Conservation (phyloP, 2,888 invertebrate genomes). For the Clivina fossor region DNA sequence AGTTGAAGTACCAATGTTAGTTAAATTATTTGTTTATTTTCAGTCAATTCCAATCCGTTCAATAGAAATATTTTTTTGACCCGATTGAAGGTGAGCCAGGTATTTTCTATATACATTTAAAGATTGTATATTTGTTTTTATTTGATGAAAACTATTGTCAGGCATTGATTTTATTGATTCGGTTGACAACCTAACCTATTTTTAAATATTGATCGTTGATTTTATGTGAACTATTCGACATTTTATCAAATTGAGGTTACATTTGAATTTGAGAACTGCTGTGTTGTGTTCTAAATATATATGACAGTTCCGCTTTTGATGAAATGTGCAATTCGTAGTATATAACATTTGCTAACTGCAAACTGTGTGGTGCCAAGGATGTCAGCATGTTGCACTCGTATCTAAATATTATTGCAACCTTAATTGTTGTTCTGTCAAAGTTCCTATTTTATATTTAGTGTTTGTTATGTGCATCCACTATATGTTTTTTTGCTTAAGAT, state of each 20-base stretch:
- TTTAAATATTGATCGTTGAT: conserved; percentile 25
- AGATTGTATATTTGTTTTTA: conserved; percentile 15
- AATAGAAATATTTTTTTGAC: conserved; percentile 41
- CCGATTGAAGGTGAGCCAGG: conserved; percentile 50
- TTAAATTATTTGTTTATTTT: conserved; percentile 51
- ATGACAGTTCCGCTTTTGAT: conserved; percentile 9
- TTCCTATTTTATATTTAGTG: no score
- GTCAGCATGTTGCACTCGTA: no score
- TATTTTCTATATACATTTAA: conserved; percentile 34
- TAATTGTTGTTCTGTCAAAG: no score
- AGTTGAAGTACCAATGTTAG: conserved; percentile 49
- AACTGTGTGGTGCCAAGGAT: no score
- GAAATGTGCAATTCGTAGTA: conserved; percentile 1
- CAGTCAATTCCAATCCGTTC: conserved; percentile 16
- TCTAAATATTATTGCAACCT: no score
- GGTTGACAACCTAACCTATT: conserved; percentile 26
- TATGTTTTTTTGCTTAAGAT: no score
- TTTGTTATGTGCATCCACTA: no score
- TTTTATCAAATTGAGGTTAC: conserved; percentile 24
- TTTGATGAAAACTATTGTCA: conserved; percentile 11
- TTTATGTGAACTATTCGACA: conserved; percentile 24
- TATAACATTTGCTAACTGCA: no score
- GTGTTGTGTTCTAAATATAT: conserved; percentile 26
- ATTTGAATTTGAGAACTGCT: conserved; percentile 18
- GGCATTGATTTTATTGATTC: conserved; percentile 26